phyloP scores from a whole-genome alignment of 2,888 invertebrate species.

The Diloba caeruleocephala region DNA sequence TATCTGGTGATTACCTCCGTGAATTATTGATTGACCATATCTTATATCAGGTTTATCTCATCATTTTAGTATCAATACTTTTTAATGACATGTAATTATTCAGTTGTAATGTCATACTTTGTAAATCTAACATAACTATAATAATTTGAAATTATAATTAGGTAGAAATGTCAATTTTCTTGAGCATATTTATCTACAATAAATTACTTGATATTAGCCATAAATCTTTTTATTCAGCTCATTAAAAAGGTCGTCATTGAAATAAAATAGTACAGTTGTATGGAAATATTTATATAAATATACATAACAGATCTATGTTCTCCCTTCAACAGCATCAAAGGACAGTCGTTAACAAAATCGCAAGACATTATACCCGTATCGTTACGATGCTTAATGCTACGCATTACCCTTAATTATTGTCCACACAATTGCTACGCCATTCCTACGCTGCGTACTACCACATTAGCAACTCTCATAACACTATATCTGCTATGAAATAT shows the following conservation, averaged over 20 bases:
- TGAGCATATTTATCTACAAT: slow-evolving; percentile 23
- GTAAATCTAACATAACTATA: slow-evolving; percentile 15
- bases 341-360: slow-evolving; percentile 76
- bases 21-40: slow-evolving; percentile 1
- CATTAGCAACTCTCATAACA: slow-evolving; percentile 84
- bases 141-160: slow-evolving; percentile 30
- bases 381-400: slow-evolving; percentile 70
- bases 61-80: too few species aligned
- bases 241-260: slow-evolving; percentile 14
- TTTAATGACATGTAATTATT: too few species aligned
- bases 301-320: slow-evolving; percentile 3
- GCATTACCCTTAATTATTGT: slow-evolving; percentile 81
- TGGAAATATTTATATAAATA: slow-evolving; percentile 20
- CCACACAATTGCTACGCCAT: slow-evolving; percentile 81
- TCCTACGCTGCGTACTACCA: slow-evolving; percentile 76
- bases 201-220: slow-evolving; percentile 23
- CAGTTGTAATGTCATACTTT: slow-evolving; percentile 8
- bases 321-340: slow-evolving; percentile 47
- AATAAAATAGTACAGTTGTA: slow-evolving; percentile 11
- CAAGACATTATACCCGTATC: slow-evolving; percentile 76
- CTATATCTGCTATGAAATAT: slow-evolving; percentile 85
- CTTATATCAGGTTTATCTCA: background rate
- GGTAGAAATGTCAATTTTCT: slow-evolving; percentile 14
- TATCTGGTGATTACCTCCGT: background rate
- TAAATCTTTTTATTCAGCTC: slow-evolving; percentile 44